Conservation (phyloP, 2,113 vertebrate genomes). For the Agapornis roseicollis region DNA sequence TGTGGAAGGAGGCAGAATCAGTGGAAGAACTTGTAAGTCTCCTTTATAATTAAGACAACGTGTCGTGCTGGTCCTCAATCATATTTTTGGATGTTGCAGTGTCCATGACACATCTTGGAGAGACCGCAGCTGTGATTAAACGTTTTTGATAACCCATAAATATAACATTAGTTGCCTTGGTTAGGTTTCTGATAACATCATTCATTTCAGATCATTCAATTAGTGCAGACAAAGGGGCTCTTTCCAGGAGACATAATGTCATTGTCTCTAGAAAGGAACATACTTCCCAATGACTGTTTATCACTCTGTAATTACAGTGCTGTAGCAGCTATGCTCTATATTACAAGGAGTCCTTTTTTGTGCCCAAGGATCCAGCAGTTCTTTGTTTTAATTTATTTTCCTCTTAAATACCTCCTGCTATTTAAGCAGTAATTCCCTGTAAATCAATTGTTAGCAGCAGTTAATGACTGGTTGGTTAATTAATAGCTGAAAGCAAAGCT, state of each 20-base stretch:
- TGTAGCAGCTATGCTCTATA: conserved; percentile 55
- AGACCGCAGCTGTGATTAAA: conserved; percentile 10
- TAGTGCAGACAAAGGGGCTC: conserved; percentile 61
- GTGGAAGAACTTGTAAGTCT: conserved; percentile 24
- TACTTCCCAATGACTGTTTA: conserved; percentile 76
- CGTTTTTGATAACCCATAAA: conserved; percentile 64
- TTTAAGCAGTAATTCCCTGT: conserved; percentile 78
- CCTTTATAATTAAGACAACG: conserved; percentile 45
- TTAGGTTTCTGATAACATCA: conserved; percentile 64
- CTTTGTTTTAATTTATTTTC: conserved; percentile 84
- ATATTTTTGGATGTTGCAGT: conserved; percentile 16
- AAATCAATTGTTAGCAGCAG: conserved; percentile 80
- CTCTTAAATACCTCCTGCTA: conserved; percentile 78
- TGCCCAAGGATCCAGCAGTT: conserved; percentile 68
- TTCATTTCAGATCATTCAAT: conserved; percentile 70
- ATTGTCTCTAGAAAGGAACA: conserved; percentile 65
- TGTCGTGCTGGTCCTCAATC: neutral
- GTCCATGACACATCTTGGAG: neutral
- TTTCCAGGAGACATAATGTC: conserved; percentile 67
- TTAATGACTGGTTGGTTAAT: conserved; percentile 82
- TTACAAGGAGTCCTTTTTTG: conserved; percentile 70
- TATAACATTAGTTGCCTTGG: conserved; percentile 51
- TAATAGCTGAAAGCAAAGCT: conserved; percentile 80
- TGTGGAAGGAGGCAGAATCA: neutral
- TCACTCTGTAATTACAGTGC: conserved; percentile 75